Conservation (phyloP, 2,888 invertebrate species). For the Brachynemurus nebulosus region DNA sequence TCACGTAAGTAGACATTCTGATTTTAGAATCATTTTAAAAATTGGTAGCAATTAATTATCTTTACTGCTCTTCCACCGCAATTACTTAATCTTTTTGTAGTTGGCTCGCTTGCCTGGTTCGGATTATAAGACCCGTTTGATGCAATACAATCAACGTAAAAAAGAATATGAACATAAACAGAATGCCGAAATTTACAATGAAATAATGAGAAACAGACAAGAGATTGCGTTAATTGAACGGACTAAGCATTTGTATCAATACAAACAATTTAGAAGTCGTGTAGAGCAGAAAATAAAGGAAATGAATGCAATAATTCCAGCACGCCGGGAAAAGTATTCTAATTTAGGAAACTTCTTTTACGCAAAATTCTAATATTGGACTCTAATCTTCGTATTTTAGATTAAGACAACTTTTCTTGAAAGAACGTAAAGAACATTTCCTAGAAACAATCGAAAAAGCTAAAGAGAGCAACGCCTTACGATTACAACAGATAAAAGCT, state of each 20-base stretch:
- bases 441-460: conserved; percentile 39
- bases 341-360: too few relatives aligned
- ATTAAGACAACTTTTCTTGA: conserved; percentile 31
- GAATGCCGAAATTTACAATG: neutral
- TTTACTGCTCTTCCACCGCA: too few relatives aligned
- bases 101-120: conserved; percentile 24
- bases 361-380: neutral
- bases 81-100: too few relatives aligned
- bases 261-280: conserved; percentile 5
- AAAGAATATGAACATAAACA: conserved; percentile 12
- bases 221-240: neutral
- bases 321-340: conserved; percentile 4
- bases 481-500: conserved; percentile 37
- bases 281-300: conserved; percentile 10
- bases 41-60: too few relatives aligned
- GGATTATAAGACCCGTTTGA: conserved; percentile 20
- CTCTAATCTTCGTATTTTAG: conserved; percentile 23
- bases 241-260: neutral
- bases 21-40: too few relatives aligned
- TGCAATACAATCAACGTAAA: conserved; percentile 24
- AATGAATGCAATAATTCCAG: neutral
- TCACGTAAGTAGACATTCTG: conserved; percentile 17
- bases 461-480: conserved; percentile 34
- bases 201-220: neutral
- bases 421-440: conserved; percentile 38